phyloP scores from a whole-genome alignment of 2,888 invertebrate genomes.

The Catocala sponsa region DNA sequence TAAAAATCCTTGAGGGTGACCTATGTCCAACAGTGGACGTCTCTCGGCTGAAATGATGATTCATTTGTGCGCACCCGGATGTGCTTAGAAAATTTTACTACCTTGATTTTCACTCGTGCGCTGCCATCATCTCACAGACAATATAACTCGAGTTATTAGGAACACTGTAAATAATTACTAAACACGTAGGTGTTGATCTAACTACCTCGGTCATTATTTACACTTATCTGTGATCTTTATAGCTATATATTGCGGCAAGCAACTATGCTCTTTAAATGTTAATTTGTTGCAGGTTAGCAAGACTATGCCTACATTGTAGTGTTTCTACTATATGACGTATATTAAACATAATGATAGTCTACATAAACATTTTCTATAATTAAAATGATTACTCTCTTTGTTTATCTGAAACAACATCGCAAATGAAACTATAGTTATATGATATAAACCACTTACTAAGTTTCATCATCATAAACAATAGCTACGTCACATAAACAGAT shows the following conservation, averaged over 20 bases:
- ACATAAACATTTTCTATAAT: too few species aligned
- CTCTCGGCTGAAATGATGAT: too few species aligned
- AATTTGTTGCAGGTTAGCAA: slow-evolving; percentile 1
- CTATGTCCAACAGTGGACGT: too few species aligned
- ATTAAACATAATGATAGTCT: too few species aligned
- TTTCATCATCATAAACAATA: too few species aligned
- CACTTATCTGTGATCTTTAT: slow-evolving; percentile 19
- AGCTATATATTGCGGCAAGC: slow-evolving; percentile 11
- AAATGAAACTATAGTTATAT: not conserved
- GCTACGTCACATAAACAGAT: too few species aligned
- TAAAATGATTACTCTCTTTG: too few species aligned
- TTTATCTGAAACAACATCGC: not conserved
- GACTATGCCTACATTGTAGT: not conserved
- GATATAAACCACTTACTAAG: not conserved
- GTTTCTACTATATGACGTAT: not conserved
- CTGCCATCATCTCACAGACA: not conserved
- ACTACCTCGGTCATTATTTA: slow-evolving; percentile 11
- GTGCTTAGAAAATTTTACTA: too few species aligned
- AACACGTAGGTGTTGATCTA: slow-evolving; percentile 8
- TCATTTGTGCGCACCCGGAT: too few species aligned
- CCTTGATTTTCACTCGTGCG: not conserved
- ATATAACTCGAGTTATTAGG: slow-evolving; percentile 3
- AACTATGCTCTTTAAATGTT: slow-evolving; percentile 12
- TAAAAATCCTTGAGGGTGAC: too few species aligned
- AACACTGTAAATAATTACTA: slow-evolving; percentile 7